A percentile compares a stretch with the other conserved stretches of the same genome.
phyloP scores from a whole-genome alignment of 2,888 invertebrate species.

The Acronicta leporina region DNA sequence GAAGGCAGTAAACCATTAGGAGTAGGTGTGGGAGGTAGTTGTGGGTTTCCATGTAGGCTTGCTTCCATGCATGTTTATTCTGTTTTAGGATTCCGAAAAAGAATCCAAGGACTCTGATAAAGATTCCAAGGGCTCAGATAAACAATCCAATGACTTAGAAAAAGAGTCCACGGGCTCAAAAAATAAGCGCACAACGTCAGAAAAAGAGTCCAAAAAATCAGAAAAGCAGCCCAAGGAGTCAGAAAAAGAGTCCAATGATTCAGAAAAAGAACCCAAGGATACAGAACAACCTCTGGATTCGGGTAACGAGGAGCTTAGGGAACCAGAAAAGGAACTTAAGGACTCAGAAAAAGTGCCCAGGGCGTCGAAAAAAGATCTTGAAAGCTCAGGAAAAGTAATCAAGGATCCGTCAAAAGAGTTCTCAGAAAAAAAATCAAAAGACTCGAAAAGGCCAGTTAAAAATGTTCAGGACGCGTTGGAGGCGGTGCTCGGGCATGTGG shows the following conservation, averaged over 20 bases:
- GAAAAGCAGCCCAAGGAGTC: background rate
- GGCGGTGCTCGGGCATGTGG: slow-evolving; percentile 72
- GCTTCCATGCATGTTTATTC: too few relatives aligned
- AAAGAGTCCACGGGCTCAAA: background rate
- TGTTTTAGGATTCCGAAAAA: background rate
- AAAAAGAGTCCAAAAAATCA: background rate
- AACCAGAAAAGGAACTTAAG: background rate
- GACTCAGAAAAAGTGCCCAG: background rate
- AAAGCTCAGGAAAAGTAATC: background rate
- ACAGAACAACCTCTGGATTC: background rate
- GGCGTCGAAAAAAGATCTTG: background rate
- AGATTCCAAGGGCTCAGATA: background rate
- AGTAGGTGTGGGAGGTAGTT: too few relatives aligned
- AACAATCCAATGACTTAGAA: background rate
- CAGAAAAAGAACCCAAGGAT: background rate
- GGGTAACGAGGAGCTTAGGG: too few relatives aligned
- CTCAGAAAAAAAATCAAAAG: background rate
- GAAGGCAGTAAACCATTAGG: too few relatives aligned
- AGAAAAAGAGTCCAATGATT: background rate
- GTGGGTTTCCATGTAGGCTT: too few relatives aligned
- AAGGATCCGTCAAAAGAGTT: background rate
- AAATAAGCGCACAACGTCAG: background rate
- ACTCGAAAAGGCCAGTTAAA: slow-evolving; percentile 9
- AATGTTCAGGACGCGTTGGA: slow-evolving; percentile 71
- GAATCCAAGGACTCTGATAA: background rate